Evolutionary conservation across 2,888 invertebrate species (phyloP), one percentile per base, ranked within the genome.

Genomic region (Caenorhabditis sp.): DNA sequence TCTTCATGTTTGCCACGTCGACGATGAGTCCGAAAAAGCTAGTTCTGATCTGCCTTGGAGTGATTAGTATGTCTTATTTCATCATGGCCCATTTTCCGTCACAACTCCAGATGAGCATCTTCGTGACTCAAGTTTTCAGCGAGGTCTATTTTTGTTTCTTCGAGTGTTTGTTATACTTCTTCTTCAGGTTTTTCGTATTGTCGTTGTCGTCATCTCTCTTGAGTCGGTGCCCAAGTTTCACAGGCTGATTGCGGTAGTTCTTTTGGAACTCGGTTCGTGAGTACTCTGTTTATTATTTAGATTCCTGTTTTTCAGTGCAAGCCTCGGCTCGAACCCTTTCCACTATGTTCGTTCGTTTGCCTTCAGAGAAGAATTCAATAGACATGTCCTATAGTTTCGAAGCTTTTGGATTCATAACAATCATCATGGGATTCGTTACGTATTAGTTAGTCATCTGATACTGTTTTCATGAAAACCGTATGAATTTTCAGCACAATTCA

Each of bases 181-280:
- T n/a, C 28, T 77, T 35, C 41, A 70, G 79, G 41, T 79, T 0
- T 79, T 35, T 49, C 70, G 79, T 14, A 31, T 64, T 4, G 64
- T 70, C 8, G 35, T 63, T 0, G 41, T 63, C 16, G 70, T 79
- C 14, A 47, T 51, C 2, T 44, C 63, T 14, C 54, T 70, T 16
- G 79, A 79, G 19, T 70, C 70, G 4, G 79, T 79, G 2, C 79
- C 79, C 4, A 79, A 79, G 24, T 79, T 35, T 28, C 79, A 79
- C 38, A 28, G 79, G 31, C 19, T 79, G 19, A 63, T 63, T 0
- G 79, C 79, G 0, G 10, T 79, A 58, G 22, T 79, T 8, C 31
- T 79, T n/a, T 3, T 61, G 14, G 70, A 79, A 14, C 12, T 79
- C 7, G 70, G 77, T 38, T 5, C 2, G 38, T 77, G 2, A 38